Evolutionary conservation across 2,113 vertebrate species (phyloP), one percentile per base, ranked within the genome.

Genomic region (Coracopsis vasa): DNA sequence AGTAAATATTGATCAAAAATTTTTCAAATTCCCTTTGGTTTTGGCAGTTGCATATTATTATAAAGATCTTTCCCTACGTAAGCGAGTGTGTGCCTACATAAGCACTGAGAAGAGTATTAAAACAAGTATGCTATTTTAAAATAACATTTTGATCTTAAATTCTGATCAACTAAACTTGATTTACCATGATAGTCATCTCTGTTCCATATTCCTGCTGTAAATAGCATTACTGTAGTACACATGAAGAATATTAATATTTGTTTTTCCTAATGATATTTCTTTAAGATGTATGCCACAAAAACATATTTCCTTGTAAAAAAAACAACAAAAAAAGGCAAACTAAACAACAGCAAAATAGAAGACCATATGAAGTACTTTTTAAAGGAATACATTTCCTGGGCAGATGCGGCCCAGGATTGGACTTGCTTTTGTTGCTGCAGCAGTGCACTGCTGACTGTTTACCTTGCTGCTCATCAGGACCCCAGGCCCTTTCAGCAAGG

Each of bases 381-480:
- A 83, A 66, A 74, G 31, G 24, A 78, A 47, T 8, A 3, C 3
- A 60, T 31, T 45, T 78, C 48, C 24, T 50, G 4, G 11, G 8
- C 35, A 61, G 28, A 25, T 27, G 28, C 7, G 13, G 21, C 17
- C 31, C 61, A 54, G 48, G 27, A 61, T 6, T 13, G 1, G 1
- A 50, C 25, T 25, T 70, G 33, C 10, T 0, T 3, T 11, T 27
- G 3, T 13, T 60, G n/a, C n/a, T 78, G 37, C 19, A 29, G 35
- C 0, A 1, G 11, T 3, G 1, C 28, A 10, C 50, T 33, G 19
- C 35, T 73, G 47, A 35, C 13, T 48, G 8, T n/a, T 37, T 19
- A 54, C 3, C 16, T 54, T 18, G 11, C 4, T 54, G 44, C 35
- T 10, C 39, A 29, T 3, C 23, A 69, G 31, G 11, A 58, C 13